These are phyloP conservation scores for Ormyrus rosae DNA, from an alignment of 2,888 invertebrate genomes.

Conservation along the genomic window DNA sequence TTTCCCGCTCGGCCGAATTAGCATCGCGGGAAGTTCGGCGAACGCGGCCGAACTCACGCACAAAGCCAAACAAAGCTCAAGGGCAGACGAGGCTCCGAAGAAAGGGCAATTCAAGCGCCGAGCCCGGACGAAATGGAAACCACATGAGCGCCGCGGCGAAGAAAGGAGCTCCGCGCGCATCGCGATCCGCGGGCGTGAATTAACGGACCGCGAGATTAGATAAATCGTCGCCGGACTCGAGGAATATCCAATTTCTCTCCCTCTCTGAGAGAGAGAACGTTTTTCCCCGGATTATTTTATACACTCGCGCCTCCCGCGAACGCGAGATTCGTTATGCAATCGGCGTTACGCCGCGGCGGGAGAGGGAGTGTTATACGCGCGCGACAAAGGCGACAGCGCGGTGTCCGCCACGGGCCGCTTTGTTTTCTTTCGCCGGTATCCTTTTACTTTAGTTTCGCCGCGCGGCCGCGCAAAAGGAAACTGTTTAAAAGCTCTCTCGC, in stretches of 20 bases:
- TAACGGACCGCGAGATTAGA: conserved; percentile 50
- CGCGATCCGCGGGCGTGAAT: conserved; percentile 8
- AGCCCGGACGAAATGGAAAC: conserved; percentile 17
- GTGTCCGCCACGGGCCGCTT: not conserved
- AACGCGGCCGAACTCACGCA: no score
- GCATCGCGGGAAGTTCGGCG: no score
- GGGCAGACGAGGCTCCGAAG: conserved; percentile 9
- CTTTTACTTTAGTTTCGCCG: no score
- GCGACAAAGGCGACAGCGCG: no score
- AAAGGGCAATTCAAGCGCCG: not conserved
- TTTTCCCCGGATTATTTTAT: conserved; percentile 29
- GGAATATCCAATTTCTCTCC: conserved; percentile 23
- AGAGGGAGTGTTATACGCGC: no score
- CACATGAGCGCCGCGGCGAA: not conserved
- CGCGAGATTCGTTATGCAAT: conserved; percentile 36
- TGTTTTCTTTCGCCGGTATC: not conserved
- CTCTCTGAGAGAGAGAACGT: no score
- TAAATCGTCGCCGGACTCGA: conserved; percentile 26
- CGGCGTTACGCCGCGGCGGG: not conserved
- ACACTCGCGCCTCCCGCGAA: conserved; percentile 16
- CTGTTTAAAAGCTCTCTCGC: no score
- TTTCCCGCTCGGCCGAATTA: no score
- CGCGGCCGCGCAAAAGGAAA: no score
- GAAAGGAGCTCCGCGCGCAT: not conserved
- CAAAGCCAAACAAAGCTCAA: not conserved